A percentile compares a stretch with the other conserved stretches of the same genome.
Conservation (phyloP, 2,113 vertebrate genomes). For the Typhlomys cinereus region DNA sequence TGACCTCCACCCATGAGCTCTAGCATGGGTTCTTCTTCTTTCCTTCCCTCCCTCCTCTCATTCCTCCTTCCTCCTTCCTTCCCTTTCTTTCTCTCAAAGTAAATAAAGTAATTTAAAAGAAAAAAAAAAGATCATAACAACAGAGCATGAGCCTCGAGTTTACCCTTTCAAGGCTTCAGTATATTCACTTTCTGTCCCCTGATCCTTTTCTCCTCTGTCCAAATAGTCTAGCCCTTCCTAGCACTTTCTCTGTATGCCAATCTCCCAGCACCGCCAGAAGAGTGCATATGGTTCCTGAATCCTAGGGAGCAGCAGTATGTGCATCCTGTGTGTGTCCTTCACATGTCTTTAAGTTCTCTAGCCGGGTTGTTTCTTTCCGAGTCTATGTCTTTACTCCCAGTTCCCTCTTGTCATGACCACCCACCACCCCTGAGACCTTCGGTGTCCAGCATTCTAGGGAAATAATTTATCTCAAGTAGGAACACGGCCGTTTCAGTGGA, state of each 20-base stretch:
- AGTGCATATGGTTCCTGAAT: not conserved
- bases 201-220: too few species aligned
- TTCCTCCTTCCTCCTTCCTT: too few species aligned
- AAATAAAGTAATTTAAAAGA: too few species aligned
- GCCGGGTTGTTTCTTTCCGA: not conserved
- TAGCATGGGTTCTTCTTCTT: too few species aligned
- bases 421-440: not conserved
- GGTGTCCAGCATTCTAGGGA: not conserved
- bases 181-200: not conserved
- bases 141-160: not conserved
- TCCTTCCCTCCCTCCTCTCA: too few species aligned
- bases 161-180: fast-evolving
- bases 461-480: not conserved
- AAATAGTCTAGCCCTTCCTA: not conserved
- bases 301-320: not conserved
- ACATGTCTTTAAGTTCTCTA: not conserved
- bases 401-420: fast-evolving
- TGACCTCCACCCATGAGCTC: too few species aligned
- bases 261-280: not conserved
- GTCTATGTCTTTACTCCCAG: fast-evolving
- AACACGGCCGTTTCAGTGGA: not conserved
- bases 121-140: not conserved
- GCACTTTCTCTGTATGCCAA: not conserved
- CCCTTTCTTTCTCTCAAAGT: too few species aligned
- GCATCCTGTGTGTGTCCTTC: not conserved